A percentile compares a stretch with the other conserved stretches of the same genome.
Evolutionary conservation across 2,888 invertebrate genomes (phyloP).

Genomic region (Arrhopalites spinosus): DNA sequence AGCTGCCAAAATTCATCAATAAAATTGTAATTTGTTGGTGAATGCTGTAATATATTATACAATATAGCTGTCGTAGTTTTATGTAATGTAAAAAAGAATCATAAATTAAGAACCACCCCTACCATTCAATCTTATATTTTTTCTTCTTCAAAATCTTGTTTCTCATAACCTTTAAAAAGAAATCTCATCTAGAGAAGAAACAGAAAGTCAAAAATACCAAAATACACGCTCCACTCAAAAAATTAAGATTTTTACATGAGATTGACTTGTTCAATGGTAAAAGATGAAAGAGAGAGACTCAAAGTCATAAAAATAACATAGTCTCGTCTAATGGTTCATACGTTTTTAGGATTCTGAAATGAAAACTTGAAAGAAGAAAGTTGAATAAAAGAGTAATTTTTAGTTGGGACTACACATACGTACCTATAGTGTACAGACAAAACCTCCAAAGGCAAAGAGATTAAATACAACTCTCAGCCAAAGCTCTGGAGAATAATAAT

Average conservation of each 20-base stretch:
- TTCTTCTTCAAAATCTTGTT: slow-evolving; percentile 1
- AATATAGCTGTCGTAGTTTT: not conserved
- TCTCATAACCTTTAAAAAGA: too few species aligned
- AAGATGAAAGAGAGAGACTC: too few species aligned
- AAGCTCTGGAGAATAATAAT: slow-evolving; percentile 4
- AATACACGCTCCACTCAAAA: too few species aligned
- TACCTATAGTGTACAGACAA: not conserved
- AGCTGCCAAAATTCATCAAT: slow-evolving; percentile 14
- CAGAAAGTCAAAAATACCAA: too few species aligned
- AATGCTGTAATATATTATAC: not conserved
- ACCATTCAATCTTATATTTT: not conserved
- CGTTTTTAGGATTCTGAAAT: not conserved
- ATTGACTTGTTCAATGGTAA: too few species aligned
- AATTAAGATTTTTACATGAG: too few species aligned
- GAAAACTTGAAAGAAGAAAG: not conserved
- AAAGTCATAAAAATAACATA: too few species aligned
- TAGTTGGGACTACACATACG: not conserved
- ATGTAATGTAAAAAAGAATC: too few species aligned
- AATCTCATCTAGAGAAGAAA: too few species aligned
- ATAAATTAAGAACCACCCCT: not conserved
- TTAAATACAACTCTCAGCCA: not conserved
- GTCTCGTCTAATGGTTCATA: not conserved
- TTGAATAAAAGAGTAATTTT: not conserved
- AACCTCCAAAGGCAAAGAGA: not conserved
- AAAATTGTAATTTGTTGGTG: slow-evolving; percentile 7